A percentile compares a stretch with the other conserved stretches of the same genome.
Evolutionary conservation across 35 echinoderm and acorn worm genomes (phyloP).

Genomic region (Acanthaster planci): DNA sequence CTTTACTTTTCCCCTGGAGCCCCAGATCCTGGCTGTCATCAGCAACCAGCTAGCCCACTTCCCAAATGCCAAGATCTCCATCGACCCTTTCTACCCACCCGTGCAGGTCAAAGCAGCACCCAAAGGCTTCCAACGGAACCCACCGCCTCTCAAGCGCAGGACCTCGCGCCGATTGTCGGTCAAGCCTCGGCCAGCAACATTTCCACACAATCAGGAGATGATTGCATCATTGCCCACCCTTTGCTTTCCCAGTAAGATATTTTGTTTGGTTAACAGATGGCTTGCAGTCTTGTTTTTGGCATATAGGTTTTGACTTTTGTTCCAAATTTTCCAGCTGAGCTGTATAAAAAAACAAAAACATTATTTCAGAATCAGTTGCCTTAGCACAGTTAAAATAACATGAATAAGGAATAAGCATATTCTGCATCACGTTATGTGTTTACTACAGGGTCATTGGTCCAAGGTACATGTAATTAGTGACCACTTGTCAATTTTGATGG

Average conservation of each 20-base stretch:
- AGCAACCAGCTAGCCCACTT: slow-evolving; percentile 69
- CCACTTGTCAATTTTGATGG: too few relatives aligned
- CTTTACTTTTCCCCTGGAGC: slow-evolving; percentile 53
- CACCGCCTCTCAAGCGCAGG: slow-evolving; percentile 17
- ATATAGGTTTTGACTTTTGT: too few relatives aligned
- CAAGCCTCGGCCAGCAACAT: slow-evolving; percentile 53
- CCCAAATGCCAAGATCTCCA: slow-evolving; percentile 60
- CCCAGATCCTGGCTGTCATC: slow-evolving; percentile 84
- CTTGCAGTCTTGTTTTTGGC: not conserved
- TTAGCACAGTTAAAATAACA: too few relatives aligned
- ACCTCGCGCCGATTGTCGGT: slow-evolving; percentile 64
- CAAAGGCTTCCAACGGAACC: not conserved
- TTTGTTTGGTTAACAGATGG: not conserved
- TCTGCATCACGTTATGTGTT: too few relatives aligned
- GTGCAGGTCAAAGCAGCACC: slow-evolving; percentile 6
- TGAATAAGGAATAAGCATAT: too few relatives aligned
- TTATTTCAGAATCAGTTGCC: too few relatives aligned
- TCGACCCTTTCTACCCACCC: slow-evolving; percentile 33
- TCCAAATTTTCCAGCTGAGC: too few relatives aligned
- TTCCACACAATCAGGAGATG: slow-evolving; percentile 83
- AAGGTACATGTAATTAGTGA: too few relatives aligned
- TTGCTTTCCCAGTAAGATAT: slow-evolving; percentile 85
- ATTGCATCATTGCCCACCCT: slow-evolving; percentile 75
- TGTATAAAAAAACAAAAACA: too few relatives aligned
- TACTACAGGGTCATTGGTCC: too few relatives aligned